phyloP scores from a whole-genome alignment of 1,140 invertebrate genomes.

The Parapsyche elsis region DNA sequence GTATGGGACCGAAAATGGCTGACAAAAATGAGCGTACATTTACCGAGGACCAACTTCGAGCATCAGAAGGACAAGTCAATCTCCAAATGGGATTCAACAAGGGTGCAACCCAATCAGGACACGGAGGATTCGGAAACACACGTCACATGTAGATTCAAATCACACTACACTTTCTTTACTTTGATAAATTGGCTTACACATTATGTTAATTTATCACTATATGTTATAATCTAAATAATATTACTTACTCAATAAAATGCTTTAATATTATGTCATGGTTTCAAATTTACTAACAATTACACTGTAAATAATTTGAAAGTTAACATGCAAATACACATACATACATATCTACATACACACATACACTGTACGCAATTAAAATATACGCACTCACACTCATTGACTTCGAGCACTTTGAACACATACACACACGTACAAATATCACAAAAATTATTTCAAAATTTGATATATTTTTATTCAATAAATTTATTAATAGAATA shows the following conservation, averaged over 20 bases:
- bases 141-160: conserved; percentile 83
- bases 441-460: not conserved
- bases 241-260: not conserved
- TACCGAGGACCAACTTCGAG: conserved; percentile 93
- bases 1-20: conserved; percentile 93
- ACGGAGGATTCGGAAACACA: conserved; percentile 94
- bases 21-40: conserved; percentile 94
- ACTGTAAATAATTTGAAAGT: too few species aligned
- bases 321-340: too few species aligned
- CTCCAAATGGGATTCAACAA: conserved; percentile 98
- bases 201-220: not conserved
- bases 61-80: conserved; percentile 89
- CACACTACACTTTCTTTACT: not conserved
- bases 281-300: not conserved
- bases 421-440: conserved; percentile 38
- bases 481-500: not conserved
- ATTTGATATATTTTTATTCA: conserved; percentile 1
- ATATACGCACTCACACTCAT: conserved; percentile 24
- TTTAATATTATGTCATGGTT: not conserved
- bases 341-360: conserved; percentile 30
- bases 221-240: not conserved
- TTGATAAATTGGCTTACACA: conserved; percentile 15
- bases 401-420: conserved; percentile 5
- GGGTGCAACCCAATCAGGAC: conserved; percentile 86
- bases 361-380: conserved; percentile 1